phyloP scores from a whole-genome alignment of 2,113 vertebrate genomes.

The Paramisgurnus dabryanus region DNA sequence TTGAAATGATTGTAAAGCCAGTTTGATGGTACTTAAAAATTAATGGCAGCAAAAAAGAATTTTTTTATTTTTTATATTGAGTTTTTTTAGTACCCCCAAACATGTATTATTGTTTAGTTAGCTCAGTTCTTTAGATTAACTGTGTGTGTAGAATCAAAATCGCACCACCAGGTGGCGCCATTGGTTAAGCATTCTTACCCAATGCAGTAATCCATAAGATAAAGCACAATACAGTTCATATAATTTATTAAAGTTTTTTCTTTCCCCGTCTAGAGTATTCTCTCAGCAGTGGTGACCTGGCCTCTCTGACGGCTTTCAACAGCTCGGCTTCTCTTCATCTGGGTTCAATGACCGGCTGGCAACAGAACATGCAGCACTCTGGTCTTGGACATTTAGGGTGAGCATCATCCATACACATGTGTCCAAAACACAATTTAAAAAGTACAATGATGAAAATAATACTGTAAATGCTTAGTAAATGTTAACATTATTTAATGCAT shows the following conservation, averaged over 20 bases:
- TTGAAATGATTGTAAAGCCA: too few relatives aligned
- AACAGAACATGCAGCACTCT: constrained; percentile 89
- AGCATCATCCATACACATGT: constrained; percentile 55
- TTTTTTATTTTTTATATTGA: too few relatives aligned
- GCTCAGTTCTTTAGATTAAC: too few relatives aligned
- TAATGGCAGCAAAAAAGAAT: too few relatives aligned
- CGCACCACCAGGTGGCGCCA: constrained; percentile 14
- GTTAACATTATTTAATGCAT: too few relatives aligned
- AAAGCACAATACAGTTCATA: background rate
- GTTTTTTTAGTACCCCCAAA: too few relatives aligned
- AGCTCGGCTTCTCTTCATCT: constrained; percentile 85
- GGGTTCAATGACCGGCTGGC: constrained; percentile 90
- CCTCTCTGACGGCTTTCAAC: constrained; percentile 88
- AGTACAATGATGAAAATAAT: too few relatives aligned
- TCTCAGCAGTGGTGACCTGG: constrained; percentile 85
- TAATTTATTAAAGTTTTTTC: background rate
- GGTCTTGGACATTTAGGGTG: constrained; percentile 92
- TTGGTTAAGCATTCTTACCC: background rate
- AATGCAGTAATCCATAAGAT: too few relatives aligned
- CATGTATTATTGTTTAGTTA: too few relatives aligned
- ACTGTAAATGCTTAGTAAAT: too few relatives aligned
- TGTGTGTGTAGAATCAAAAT: background rate
- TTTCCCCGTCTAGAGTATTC: constrained; percentile 83
- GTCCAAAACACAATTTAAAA: constrained; percentile 54
- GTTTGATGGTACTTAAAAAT: too few relatives aligned